Conservation (phyloP, 2,797 vertebrate genomes). For the Sebastes wilsoni region DNA sequence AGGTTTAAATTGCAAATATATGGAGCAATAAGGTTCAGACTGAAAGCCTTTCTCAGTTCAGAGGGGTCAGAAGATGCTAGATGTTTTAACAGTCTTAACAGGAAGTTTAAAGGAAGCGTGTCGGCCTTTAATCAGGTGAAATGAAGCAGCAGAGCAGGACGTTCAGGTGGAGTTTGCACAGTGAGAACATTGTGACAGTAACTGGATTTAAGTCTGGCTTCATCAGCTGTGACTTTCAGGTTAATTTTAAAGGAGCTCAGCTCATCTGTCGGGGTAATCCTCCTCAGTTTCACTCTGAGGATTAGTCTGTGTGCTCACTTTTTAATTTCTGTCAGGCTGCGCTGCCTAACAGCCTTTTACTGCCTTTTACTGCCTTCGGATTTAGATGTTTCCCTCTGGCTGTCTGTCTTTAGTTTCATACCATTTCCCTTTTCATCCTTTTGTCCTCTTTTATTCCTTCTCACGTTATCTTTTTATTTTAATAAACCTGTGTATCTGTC, state of each 20-base stretch:
- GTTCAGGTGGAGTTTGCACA: neutral
- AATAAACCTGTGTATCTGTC: neutral
- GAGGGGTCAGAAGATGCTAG: neutral
- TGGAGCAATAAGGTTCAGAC: neutral
- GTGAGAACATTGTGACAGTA: neutral
- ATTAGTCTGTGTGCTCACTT: constrained; percentile 6
- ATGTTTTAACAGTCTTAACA: neutral
- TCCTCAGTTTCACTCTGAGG: constrained; percentile 17
- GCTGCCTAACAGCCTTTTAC: neutral
- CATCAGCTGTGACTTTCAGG: neutral
- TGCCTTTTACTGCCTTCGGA: neutral
- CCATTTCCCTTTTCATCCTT: neutral
- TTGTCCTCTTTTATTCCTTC: neutral
- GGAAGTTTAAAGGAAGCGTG: neutral
- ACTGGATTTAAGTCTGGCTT: constrained; percentile 4
- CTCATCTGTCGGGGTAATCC: constrained; percentile 20
- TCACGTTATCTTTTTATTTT: neutral
- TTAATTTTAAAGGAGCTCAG: constrained; percentile 13
- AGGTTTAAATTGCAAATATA: neutral
- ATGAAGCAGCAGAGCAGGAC: neutral
- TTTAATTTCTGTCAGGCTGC: constrained; percentile 5
- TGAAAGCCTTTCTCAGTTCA: neutral
- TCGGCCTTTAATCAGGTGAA: neutral
- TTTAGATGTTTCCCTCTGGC: neutral
- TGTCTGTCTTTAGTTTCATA: neutral